Base-by-base conservation (phyloP, 2,888 invertebrate species). In the Andrena minutula region DNA sequence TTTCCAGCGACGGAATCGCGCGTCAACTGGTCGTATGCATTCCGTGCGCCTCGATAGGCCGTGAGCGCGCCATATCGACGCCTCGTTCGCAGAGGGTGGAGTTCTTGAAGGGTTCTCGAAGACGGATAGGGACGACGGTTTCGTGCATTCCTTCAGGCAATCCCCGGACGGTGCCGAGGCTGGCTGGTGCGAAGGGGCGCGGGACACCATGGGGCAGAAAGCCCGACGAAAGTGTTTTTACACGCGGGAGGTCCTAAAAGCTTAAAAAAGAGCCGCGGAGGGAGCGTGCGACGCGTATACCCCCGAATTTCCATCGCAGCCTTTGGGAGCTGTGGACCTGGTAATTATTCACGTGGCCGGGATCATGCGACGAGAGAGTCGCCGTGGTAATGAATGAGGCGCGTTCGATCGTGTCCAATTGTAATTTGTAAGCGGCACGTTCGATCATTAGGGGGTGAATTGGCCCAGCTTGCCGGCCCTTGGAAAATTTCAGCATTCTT, bases 191-290 rank as follows among this genome's bases (percentile, higher is more conserved):
- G 20, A 20, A 20, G 51, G 26, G 64, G 79, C 77, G 60, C 72
- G 65, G 61, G 78, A 79, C 84, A 76, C 78, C 81, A 66, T 76
- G 80, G 77, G 87, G 79, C 82, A 70, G 70, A 78, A 86, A 70
- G 73, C 73, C 68, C 81, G 75, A 83, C 86, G 79, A 88, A 87
- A 88, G 89, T 88, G 88, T 88, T 88, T 88, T 87, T 86, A 87
- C 87, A 79, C 86, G 85, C 86, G 78, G 90, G 90, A 85, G 90
- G 90, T 90, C 89, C 85, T 89, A 82, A 88, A 79, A 88, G 86
- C 86, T 70, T 68, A 77, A 78, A 85, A 79, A 53, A 71, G 53
- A 23, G 56, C 10, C 26, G 47, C 41, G 47, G 32, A 32, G 51
- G 26, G 51, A 64, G 30, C 56, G 69, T 2, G 56, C 69, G 35